Evolutionary conservation across 2,888 invertebrate species (phyloP), one percentile per base, ranked within the genome.

Genomic region (Drosophila melanosoma): DNA sequence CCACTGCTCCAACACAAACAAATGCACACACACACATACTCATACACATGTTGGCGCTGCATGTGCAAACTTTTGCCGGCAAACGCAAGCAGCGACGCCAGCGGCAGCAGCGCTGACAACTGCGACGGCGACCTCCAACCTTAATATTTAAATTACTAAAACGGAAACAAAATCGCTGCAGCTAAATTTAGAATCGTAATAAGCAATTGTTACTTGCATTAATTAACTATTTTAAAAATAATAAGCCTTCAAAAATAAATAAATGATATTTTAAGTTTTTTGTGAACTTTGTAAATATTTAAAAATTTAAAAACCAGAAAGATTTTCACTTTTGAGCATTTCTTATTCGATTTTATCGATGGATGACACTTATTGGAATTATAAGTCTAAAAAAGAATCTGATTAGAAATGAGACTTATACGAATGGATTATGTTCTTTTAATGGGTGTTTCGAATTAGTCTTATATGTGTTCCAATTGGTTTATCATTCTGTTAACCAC

Each of bases 1-100:
- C 26, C 32, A 60, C 73, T 58, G 63, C 70, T 56, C 51, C 58
- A 32, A 54, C n/a, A 32, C 73, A 73, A 64, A 64, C 58, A 71
- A 62, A 49, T 29, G 32, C n/a, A 29, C n/a, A 60, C 54, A n/a
- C 45, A 49, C 20, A 38, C 42, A 53, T 60, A 56, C 38, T 51
- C 52, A 53, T 20, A 33, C 36, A 40, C 57, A 45, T 58, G 51
- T 36, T 48, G 59, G 54, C 69, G 62, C 64, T 82, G 89, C 82
- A 79, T 76, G 59, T 81, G 79, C 83, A 86, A 73, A 60, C 42
- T 69, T 81, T 81, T 76, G 73, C 89, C 82, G 74, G 66, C 71
- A 62, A 79, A 76, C 81, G 68, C 4, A 26, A 32, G 54, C 79
- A 69, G 68, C 64, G 76, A 65, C 67, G 78, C 45, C 35, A 26